Evolutionary conservation across 2,888 invertebrate genomes (phyloP).

Genomic region (Thereva unica): DNA sequence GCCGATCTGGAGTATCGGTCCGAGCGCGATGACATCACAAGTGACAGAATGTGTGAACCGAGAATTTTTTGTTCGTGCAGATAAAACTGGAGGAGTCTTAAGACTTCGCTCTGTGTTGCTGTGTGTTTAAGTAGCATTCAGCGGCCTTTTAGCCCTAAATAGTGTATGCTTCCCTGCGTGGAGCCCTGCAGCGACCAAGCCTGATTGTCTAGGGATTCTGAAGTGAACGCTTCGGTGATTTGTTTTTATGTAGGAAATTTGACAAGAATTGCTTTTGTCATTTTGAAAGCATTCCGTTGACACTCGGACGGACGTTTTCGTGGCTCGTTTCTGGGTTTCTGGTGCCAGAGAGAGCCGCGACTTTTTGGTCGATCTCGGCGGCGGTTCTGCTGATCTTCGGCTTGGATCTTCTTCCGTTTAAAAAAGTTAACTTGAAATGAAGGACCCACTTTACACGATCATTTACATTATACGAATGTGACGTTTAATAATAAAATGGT

Average conservation of each 20-base stretch:
- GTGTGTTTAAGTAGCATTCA: not conserved
- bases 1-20: slow-evolving; percentile 4
- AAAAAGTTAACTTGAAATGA: too few relatives aligned
- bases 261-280: slow-evolving; percentile 35
- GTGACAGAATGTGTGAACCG: slow-evolving; percentile 16
- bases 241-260: slow-evolving; percentile 8
- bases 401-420: not conserved
- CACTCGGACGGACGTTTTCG: slow-evolving; percentile 1
- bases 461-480: too few relatives aligned
- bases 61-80: not conserved
- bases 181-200: not conserved
- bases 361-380: too few relatives aligned
- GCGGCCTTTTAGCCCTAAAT: not conserved
- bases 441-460: too few relatives aligned
- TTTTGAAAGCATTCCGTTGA: slow-evolving; percentile 36
- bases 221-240: slow-evolving; percentile 32
- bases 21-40: not conserved
- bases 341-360: too few relatives aligned
- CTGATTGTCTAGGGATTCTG: not conserved
- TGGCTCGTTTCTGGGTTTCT: too few relatives aligned
- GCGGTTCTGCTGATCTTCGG: not conserved
- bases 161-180: too few relatives aligned
- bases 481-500: too few relatives aligned
- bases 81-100: too few relatives aligned
- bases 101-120: too few relatives aligned